These are phyloP conservation scores for Chaetops frenatus DNA, from an alignment of 2,113 vertebrate genomes.

Conservation along the genomic window DNA sequence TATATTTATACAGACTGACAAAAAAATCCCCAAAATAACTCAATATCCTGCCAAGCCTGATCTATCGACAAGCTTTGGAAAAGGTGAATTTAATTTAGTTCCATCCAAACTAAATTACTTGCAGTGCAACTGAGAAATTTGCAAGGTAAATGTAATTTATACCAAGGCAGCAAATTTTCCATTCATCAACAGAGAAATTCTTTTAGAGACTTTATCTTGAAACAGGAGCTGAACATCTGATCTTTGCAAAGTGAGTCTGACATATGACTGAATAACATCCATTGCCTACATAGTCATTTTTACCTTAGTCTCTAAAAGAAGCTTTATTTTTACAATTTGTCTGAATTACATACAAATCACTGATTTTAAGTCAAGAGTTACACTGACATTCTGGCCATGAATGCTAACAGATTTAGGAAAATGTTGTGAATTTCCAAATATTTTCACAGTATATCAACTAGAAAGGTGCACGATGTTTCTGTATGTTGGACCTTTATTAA, in stretches of 20 bases:
- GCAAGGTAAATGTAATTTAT: conserved; percentile 57
- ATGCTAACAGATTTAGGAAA: not conserved
- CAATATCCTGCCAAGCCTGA: conserved; percentile 24
- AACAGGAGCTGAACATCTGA: not conserved
- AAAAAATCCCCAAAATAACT: not conserved
- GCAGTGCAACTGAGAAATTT: conserved; percentile 22
- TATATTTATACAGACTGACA: not conserved
- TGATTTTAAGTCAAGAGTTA: not conserved
- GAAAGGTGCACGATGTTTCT: not conserved
- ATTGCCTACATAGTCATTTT: not conserved
- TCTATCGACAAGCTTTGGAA: not conserved
- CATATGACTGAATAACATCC: not conserved
- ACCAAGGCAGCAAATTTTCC: not conserved
- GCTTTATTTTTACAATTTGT: not conserved
- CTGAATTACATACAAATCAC: not conserved
- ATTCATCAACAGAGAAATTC: not conserved
- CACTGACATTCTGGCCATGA: not conserved
- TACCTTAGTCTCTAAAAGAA: not conserved
- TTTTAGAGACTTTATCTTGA: not conserved
- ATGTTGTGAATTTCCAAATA: not conserved
- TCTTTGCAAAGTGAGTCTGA: not conserved
- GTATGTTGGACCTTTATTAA: not conserved
- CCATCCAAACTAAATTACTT: conserved; percentile 47
- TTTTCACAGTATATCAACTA: not conserved
- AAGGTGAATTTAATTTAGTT: conserved; percentile 54